Conservation (phyloP, 2,888 invertebrate species). For the Diplazon laetatorius region DNA sequence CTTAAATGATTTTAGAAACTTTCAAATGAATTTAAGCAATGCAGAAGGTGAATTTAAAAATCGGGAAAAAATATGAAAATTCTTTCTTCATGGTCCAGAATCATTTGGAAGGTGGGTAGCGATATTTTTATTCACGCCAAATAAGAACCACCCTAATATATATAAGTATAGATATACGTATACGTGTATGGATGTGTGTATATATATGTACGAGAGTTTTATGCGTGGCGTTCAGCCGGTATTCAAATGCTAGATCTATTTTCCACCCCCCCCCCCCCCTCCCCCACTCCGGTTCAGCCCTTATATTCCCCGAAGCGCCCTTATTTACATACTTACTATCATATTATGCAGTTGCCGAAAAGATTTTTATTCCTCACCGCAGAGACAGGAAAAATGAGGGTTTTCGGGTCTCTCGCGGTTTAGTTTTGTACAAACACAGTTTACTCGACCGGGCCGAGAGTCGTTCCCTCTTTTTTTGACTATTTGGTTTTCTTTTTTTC, state of each 20-base stretch:
- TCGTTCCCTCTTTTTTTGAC: neutral
- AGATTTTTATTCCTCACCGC: conserved; percentile 72
- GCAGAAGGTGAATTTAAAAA: too few relatives aligned
- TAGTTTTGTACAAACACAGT: conserved; percentile 12
- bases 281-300: conserved; percentile 15
- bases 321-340: conserved; percentile 80
- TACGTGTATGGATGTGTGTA: neutral
- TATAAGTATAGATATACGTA: too few relatives aligned
- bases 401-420: conserved; percentile 7
- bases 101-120: too few relatives aligned
- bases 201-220: conserved; percentile 11
- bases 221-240: conserved; percentile 32
- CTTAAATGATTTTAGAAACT: too few relatives aligned
- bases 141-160: too few relatives aligned
- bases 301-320: conserved; percentile 70
- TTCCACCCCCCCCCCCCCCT: conserved; percentile 24
- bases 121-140: too few relatives aligned
- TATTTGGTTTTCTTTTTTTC: neutral
- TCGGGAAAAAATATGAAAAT: too few relatives aligned
- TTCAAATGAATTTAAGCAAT: too few relatives aligned
- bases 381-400: conserved; percentile 11
- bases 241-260: conserved; percentile 63
- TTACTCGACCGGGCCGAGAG: neutral
- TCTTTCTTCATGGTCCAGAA: too few relatives aligned
- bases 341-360: conserved; percentile 77